A percentile compares a stretch with the other conserved stretches of the same genome.
Conservation (phyloP, 2,797 vertebrate genomes). For the Rhabdomys pumilio region DNA sequence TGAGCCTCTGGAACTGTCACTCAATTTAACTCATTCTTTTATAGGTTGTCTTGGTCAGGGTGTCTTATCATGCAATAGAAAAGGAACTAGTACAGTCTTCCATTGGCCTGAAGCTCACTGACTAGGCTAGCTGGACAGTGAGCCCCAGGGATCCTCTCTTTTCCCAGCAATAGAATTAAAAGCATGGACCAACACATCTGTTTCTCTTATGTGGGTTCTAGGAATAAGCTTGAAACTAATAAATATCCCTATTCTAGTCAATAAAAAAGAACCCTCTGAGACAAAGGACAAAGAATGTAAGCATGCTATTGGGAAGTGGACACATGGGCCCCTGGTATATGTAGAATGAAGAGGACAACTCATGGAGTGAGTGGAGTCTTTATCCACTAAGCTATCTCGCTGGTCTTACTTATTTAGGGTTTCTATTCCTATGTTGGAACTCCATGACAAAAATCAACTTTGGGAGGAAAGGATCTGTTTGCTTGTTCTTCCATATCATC, state of each 20-base stretch:
- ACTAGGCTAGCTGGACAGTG: neutral
- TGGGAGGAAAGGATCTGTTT: neutral
- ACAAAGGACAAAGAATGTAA: neutral
- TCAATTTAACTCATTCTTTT: neutral
- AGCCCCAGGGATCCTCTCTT: neutral
- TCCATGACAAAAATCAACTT: neutral
- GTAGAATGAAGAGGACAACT: neutral
- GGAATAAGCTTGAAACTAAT: neutral
- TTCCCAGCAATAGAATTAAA: neutral
- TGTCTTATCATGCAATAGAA: neutral
- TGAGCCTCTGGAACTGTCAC: neutral
- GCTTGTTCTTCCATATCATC: neutral
- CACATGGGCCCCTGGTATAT: neutral
- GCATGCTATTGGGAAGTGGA: neutral
- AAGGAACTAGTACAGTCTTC: neutral
- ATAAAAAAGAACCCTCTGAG: neutral
- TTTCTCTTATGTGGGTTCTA: neutral
- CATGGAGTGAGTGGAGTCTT: neutral
- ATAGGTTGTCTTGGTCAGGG: neutral
- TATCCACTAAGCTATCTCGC: neutral
- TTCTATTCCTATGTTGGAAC: neutral
- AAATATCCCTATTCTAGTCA: neutral
- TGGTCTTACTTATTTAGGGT: neutral
- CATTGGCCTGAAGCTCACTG: neutral
- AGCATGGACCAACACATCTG: neutral